Evolutionary conservation across 2,113 vertebrate species (phyloP).

Genomic region (Platanista minor): DNA sequence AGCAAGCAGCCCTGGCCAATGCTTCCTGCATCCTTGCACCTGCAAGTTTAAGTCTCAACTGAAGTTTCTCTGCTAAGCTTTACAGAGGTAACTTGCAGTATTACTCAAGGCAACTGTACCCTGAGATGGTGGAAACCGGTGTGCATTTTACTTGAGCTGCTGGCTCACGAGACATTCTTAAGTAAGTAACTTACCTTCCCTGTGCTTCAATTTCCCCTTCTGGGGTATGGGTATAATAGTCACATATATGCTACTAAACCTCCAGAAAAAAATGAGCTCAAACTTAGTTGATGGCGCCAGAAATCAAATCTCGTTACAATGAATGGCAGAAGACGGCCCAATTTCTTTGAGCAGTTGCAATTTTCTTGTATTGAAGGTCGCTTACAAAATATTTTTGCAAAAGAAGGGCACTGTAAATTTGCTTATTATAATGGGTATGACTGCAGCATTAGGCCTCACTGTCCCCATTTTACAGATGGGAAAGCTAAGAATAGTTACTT

Average conservation of each 20-base stretch:
- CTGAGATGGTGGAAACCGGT: not conserved
- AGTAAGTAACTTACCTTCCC: not conserved
- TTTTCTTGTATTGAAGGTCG: not conserved
- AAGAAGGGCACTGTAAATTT: not conserved
- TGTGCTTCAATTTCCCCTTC: not conserved
- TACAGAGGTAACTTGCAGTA: not conserved
- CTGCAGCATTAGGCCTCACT: not conserved
- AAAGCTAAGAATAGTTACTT: slow-evolving; percentile 11
- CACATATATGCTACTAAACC: not conserved
- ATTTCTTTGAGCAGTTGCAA: not conserved
- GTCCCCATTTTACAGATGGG: not conserved
- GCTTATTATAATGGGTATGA: not conserved
- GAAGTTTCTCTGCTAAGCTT: slow-evolving; percentile 1
- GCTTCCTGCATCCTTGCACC: slow-evolving; percentile 22
- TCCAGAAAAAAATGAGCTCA: not conserved
- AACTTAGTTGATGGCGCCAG: not conserved
- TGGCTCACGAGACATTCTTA: not conserved
- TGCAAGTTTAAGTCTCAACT: not conserved
- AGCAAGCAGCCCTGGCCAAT: not conserved
- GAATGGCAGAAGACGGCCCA: not conserved
- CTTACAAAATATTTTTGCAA: not conserved
- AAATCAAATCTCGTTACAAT: not conserved
- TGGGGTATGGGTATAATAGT: not conserved
- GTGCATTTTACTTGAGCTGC: not conserved
- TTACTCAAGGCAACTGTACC: not conserved